Percentiles rank a stretch among this genome's conserved stretches.
Conservation (phyloP, 2,113 vertebrate species). For the Manacus vitellinus region DNA sequence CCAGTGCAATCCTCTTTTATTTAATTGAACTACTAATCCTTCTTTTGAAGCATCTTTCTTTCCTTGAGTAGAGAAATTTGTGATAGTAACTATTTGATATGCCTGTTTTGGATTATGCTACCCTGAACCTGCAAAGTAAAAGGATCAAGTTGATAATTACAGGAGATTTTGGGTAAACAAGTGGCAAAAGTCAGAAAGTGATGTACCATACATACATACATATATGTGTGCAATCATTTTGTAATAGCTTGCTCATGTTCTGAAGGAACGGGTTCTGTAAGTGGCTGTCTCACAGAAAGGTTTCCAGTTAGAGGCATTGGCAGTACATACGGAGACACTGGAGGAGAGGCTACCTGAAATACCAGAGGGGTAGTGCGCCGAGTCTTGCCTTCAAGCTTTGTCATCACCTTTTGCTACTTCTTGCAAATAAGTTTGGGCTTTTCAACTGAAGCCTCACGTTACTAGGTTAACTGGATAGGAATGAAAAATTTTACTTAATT, state of each 20-base stretch:
- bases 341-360: neutral
- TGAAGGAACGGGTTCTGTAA: neutral
- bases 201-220: accelerated
- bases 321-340: accelerated
- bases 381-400: neutral
- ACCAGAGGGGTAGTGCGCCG: neutral
- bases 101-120: neutral
- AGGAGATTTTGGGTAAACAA: neutral
- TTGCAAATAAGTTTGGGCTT: neutral
- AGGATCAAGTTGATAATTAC: neutral
- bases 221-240: neutral
- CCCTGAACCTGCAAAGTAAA: neutral
- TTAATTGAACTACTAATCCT: neutral
- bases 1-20: neutral
- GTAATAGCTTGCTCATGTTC: neutral
- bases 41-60: neutral
- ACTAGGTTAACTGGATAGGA: neutral
- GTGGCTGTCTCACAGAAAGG: neutral
- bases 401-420: neutral
- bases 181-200: neutral
- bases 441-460: neutral
- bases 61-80: neutral
- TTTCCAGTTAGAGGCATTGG: neutral
- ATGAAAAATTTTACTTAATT: neutral
- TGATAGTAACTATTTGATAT: neutral